phyloP scores from a whole-genome alignment of 2,888 invertebrate genomes.

The Amphipyra berbera region DNA sequence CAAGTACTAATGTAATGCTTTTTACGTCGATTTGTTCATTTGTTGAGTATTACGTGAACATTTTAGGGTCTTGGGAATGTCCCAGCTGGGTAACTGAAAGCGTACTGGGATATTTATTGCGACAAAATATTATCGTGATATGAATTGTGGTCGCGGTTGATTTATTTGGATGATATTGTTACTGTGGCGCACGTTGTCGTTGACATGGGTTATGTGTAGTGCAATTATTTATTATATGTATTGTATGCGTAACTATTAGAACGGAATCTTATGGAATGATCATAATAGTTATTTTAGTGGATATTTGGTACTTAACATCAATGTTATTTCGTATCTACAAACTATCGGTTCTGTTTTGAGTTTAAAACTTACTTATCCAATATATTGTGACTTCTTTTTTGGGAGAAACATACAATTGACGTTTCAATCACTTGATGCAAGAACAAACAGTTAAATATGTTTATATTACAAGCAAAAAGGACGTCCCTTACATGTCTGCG shows the following conservation, averaged over 20 bases:
- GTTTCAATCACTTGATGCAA: conserved; percentile 2
- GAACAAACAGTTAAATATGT: conserved; percentile 17
- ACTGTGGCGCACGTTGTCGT: conserved; percentile 29
- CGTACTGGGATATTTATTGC: conserved; percentile 43
- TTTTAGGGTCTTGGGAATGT: conserved; percentile 39
- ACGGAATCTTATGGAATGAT: not conserved
- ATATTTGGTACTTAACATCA: too few relatives aligned
- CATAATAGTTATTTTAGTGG: too few relatives aligned
- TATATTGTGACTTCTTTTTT: conserved; percentile 2
- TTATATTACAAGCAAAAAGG: conserved; percentile 14
- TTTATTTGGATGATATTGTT: conserved; percentile 56
- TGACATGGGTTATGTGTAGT: conserved; percentile 32
- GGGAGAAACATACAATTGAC: not conserved
- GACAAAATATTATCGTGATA: conserved; percentile 47
- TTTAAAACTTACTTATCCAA: conserved; percentile 8
- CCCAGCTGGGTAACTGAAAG: conserved; percentile 33
- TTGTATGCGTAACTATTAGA: conserved; percentile 9
- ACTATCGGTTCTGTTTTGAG: not conserved
- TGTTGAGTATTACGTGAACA: conserved; percentile 41
- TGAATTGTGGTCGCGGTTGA: conserved; percentile 36
- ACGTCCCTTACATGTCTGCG: conserved; percentile 1
- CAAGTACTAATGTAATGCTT: conserved; percentile 52
- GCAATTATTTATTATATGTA: conserved; percentile 19
- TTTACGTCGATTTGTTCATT: conserved; percentile 59
- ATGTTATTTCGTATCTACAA: not conserved